Evolutionary conservation across 2,888 invertebrate genomes (phyloP), one percentile per base, ranked within the genome.

Genomic region (Megastigmus dorsalis): DNA sequence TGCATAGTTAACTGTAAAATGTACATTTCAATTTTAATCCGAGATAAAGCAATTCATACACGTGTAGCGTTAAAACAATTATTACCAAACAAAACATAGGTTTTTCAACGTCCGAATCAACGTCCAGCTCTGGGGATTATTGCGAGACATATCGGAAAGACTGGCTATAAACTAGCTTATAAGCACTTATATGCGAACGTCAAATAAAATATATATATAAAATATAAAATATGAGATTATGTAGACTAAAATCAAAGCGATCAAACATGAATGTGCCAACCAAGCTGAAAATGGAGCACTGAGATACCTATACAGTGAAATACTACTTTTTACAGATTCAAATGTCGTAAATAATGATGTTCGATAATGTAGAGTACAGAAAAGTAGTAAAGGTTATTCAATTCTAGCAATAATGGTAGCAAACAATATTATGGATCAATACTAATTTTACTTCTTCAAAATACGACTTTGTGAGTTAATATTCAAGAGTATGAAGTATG

Each of bases 241-340:
- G 54, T 45, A 23, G 7, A 20, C 30, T 69, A 80, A 82, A 84
- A 81, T 77, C 77, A 70, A 85, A 86, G 85, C 85, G 80, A 81
- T 82, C 80, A 80, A 63, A 83, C 82, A 81, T 83, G 82, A 84
- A 82, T 81, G 85, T 85, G 87, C 84, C 81, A 85, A 84, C 81
- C 79, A 85, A 86, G 85, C 83, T 81, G 82, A 83, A 83, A 79
- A 73, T 77, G 78, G 77, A 81, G 77, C 28, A 38, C 41, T 23
- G 79, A 59, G 55, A 33, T 57, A 48, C 45, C n/a, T n/a, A 23
- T 6, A 67, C 30, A 54, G 67, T 57, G 20, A 55, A 66, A 66
- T 66, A 55, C 33, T 50, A 4, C 13, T 36, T 48, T 26, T 2
- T 36, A 38, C 43, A 67, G 36, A 67, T 57, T 67, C 36, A n/a